Evolutionary conservation across 2,888 invertebrate species (phyloP), one percentile per base, ranked within the genome.

Genomic region (Drosophila pegasa): DNA sequence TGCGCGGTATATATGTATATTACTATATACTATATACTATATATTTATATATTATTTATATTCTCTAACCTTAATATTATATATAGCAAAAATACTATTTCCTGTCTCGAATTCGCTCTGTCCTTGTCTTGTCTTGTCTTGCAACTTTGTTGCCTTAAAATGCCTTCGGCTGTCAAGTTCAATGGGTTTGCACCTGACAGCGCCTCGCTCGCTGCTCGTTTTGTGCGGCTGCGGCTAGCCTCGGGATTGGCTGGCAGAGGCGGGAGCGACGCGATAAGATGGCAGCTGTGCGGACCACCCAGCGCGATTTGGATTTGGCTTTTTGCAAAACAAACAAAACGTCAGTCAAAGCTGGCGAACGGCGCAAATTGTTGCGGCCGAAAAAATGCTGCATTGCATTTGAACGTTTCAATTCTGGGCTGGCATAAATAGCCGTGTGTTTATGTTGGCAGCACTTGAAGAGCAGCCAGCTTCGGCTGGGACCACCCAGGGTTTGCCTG

Each of bases 271-370:
- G 16, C 27, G 40, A 18, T 20, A 35, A 33, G 29, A 61, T 52
- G 56, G 33, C 62, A 58, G 31, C 40, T 35, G 35, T 40, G 40
- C 9, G 22, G 85, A 79, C 85, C 85, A 87, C 85, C 85, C 85
- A 77, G 50, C 4, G 79, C 12, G 88, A 37, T 66, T 78, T 77
- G 78, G 88, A 31, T 66, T 81, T 87, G 81, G 87, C 85, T 85
- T 87, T 85, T 87, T 84, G 88, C 89, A 88, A 88, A 84, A 87
- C 87, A 85, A 85, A 85, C 88, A 85, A 69, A 78, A 75, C 87
- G 87, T 88, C 84, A 87, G 75, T 87, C 79, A 78, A 73, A 63
- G 66, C 64, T 41, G 59, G 51, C 64, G 48, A 70, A 56, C 55
- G 35, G 56, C 20, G 38, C 62, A 72, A 78, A 76, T 50, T 72